Evolutionary conservation across 2,888 invertebrate genomes (phyloP).

Genomic region (Acheta domesticus): DNA sequence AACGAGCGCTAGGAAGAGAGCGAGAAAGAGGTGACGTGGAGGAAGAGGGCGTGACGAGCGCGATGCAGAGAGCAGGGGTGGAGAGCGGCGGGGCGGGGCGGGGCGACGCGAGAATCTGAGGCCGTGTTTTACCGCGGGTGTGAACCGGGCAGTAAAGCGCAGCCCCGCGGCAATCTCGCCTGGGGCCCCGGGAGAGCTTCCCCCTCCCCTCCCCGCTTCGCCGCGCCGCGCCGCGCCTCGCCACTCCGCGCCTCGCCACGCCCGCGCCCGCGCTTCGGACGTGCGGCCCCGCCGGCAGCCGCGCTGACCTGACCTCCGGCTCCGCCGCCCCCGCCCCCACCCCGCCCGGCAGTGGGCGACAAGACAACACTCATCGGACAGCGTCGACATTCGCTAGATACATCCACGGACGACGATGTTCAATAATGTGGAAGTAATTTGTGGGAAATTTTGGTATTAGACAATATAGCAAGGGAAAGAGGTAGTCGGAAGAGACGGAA

Average conservation of each 20-base stretch:
- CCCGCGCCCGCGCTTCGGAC: background rate
- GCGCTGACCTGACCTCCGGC: background rate
- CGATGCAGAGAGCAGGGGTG: background rate
- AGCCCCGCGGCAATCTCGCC: background rate
- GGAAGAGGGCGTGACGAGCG: background rate
- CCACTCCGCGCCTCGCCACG: background rate
- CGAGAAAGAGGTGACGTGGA: background rate
- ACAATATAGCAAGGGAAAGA: too few species aligned
- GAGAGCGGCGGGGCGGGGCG: background rate
- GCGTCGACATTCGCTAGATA: background rate
- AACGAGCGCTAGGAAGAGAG: background rate
- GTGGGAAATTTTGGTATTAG: too few species aligned
- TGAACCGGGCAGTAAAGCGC: conserved; percentile 18
- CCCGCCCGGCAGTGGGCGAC: background rate
- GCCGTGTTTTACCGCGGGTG: conserved; percentile 18
- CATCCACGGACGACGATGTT: too few species aligned
- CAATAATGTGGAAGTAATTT: too few species aligned
- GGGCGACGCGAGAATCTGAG: background rate
- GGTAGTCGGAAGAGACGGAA: too few species aligned
- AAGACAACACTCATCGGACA: background rate
- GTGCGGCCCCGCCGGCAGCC: background rate
- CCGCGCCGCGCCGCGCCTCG: background rate
- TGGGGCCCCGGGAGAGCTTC: background rate
- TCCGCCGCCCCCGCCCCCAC: background rate
- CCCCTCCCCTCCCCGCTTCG: background rate